phyloP scores from a whole-genome alignment of 2,113 vertebrate species.

The Shinisaurus crocodilurus region DNA sequence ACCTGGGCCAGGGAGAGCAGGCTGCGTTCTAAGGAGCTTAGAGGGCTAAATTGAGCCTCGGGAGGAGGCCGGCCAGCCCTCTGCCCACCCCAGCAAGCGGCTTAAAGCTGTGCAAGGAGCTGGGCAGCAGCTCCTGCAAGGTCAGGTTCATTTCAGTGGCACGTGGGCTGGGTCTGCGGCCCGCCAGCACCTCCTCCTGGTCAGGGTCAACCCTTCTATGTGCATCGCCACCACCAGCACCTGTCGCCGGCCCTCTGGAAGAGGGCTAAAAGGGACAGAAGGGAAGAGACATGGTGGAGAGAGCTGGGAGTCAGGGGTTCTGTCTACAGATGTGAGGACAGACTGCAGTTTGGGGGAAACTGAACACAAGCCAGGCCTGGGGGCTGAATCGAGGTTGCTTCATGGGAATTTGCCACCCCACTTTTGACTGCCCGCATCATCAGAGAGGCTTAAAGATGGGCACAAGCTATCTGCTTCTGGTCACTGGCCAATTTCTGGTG shows the following conservation, averaged over 20 bases:
- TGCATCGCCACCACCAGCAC: too few species aligned
- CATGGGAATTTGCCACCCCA: neutral
- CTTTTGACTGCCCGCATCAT: neutral
- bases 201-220: neutral
- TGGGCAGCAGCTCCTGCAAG: neutral
- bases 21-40: slow-evolving; percentile 14
- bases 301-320: neutral
- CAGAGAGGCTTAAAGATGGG: neutral
- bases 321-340: neutral
- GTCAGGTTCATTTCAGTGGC: neutral
- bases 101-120: neutral
- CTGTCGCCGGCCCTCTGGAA: neutral
- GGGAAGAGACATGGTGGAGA: neutral
- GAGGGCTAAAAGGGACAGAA: too few species aligned
- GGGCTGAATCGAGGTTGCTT: neutral
- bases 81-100: neutral
- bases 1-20: neutral
- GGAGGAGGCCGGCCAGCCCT: neutral
- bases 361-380: neutral
- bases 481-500: neutral
- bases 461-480: neutral
- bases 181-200: slow-evolving; percentile 5
- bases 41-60: neutral
- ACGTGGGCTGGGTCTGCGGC: neutral
- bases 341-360: neutral